Conservation (phyloP, 2,113 vertebrate genomes). For the Planiliza haematocheilus region DNA sequence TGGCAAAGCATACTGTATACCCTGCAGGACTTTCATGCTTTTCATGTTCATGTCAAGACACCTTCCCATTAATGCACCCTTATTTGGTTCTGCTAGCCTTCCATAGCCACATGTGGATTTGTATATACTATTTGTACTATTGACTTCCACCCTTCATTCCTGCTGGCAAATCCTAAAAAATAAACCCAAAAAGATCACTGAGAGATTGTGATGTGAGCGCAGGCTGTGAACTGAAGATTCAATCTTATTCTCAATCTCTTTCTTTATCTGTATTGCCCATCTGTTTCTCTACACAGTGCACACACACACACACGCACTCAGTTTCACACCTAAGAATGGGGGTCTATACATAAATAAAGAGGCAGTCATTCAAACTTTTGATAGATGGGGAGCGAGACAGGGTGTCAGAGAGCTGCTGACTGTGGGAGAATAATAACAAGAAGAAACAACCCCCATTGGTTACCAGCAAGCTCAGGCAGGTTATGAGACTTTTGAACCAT, state of each 20-base stretch:
- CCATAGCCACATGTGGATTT: conserved; percentile 16
- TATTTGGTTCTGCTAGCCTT: conserved; percentile 26
- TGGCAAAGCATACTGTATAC: too few relatives aligned
- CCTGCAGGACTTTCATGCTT: too few relatives aligned
- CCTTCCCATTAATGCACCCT: too few relatives aligned
- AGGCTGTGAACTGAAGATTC: conserved; percentile 14
- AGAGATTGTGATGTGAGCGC: not conserved
- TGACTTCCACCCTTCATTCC: conserved; percentile 21
- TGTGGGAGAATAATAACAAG: conserved; percentile 63
- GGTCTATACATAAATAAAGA: conserved; percentile 44
- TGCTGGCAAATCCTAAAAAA: conserved; percentile 15
- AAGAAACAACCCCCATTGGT: conserved; percentile 37
- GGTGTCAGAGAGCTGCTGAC: conserved; percentile 63
- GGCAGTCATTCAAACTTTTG: conserved; percentile 48
- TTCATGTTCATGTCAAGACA: too few relatives aligned
- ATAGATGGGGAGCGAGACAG: conserved; percentile 39
- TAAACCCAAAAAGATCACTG: not conserved
- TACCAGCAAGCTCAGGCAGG: conserved; percentile 47
- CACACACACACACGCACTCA: not conserved
- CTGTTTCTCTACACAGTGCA: conserved; percentile 14
- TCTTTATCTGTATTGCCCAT: conserved; percentile 10
- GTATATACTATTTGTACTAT: conserved; percentile 12
- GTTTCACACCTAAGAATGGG: conserved; percentile 4
- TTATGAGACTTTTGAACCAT: conserved; percentile 54
- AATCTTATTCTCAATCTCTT: conserved; percentile 15